phyloP scores from a whole-genome alignment of 1,140 invertebrate genomes.

The Ceratosolen fusciceps region DNA sequence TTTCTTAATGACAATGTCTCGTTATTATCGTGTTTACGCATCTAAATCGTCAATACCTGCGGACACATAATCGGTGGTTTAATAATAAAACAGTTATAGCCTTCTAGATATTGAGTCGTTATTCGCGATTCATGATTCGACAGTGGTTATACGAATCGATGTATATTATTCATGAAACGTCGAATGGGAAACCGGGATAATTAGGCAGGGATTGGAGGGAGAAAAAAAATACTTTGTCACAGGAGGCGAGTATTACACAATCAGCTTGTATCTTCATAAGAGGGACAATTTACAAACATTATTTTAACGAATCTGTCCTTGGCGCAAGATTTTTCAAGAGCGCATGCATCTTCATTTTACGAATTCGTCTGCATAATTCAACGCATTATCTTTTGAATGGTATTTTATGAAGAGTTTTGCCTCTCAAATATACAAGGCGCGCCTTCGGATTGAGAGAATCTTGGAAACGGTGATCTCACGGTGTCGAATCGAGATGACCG shows the following conservation, averaged over 20 bases:
- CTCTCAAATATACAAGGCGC: too few relatives aligned
- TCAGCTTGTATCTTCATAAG: conserved; percentile 17
- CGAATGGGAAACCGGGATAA: not conserved
- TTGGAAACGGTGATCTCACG: too few relatives aligned
- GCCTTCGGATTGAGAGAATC: too few relatives aligned
- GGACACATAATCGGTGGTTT: not conserved
- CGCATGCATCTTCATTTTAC: not conserved
- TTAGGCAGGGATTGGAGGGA: too few relatives aligned
- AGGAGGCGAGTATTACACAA: conserved; percentile 8
- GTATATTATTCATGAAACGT: conserved; percentile 9
- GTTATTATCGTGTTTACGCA: not conserved
- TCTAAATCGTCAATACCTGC: not conserved
- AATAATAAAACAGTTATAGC: not conserved
- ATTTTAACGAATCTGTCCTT: conserved; percentile 14
- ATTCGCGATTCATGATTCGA: too few relatives aligned
- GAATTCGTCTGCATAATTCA: conserved; percentile 8
- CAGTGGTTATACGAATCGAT: conserved; percentile 3
- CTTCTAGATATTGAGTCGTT: not conserved
- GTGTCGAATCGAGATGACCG: too few relatives aligned
- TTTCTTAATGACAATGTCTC: conserved; percentile 13
- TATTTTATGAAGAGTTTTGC: not conserved
- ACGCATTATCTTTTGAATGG: conserved; percentile 13
- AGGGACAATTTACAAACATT: conserved; percentile 22
- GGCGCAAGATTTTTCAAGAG: not conserved
- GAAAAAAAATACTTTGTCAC: conserved; percentile 27